Conservation (phyloP, 2,113 vertebrate species). For the Chitala chitala region DNA sequence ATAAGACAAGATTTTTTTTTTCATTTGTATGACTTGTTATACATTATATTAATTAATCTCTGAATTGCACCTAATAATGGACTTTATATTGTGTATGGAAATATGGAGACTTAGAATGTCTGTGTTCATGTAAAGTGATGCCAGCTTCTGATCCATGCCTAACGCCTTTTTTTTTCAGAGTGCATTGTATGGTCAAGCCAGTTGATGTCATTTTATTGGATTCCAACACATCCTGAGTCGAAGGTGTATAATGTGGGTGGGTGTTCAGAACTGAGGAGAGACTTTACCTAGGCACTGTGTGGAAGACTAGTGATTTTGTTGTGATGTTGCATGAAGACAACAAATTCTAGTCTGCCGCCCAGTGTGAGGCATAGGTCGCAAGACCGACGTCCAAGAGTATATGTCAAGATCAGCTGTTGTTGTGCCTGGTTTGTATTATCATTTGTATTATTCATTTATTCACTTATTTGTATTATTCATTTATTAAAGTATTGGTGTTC, state of each 20-base stretch:
- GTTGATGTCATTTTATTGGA: constrained; percentile 12
- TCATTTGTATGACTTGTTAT: no score
- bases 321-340: constrained; percentile 63
- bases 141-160: background rate
- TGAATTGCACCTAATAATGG: no score
- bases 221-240: background rate
- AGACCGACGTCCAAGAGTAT: background rate
- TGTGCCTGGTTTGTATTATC: background rate
- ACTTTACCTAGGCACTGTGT: constrained; percentile 57
- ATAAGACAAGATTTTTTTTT: no score
- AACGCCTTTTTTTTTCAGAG: background rate
- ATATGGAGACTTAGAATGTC: background rate
- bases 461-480: background rate
- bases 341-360: constrained; percentile 77
- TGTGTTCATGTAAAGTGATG: background rate
- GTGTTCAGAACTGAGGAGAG: background rate
- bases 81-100: no score
- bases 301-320: constrained; percentile 89
- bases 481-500: background rate
- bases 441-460: background rate
- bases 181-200: background rate
- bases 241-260: background rate
- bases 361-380: constrained; percentile 49
- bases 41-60: no score
- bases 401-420: background rate